Conservation (phyloP, 2,888 invertebrate species). For the Eumerus sabulonum region DNA sequence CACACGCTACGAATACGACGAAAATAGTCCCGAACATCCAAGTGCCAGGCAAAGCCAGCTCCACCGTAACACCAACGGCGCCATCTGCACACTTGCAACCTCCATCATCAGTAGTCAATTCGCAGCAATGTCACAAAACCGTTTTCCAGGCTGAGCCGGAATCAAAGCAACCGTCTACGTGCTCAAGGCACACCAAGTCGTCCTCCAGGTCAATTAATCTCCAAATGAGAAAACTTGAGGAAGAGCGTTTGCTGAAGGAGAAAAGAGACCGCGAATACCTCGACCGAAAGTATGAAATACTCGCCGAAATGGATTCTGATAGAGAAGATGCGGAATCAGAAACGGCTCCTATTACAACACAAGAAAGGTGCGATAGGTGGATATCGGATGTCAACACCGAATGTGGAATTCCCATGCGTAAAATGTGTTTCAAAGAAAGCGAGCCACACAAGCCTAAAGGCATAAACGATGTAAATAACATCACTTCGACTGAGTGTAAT, state of each 20-base stretch:
- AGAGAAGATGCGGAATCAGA: no score
- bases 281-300: constrained; percentile 20
- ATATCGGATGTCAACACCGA: constrained; percentile 9
- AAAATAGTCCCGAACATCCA: neutral
- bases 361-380: constrained; percentile 15
- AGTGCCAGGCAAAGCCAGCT: neutral
- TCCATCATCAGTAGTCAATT: neutral
- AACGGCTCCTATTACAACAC: neutral
- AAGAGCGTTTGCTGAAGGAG: constrained; percentile 18
- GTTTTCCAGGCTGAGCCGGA: neutral
- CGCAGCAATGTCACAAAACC: neutral
- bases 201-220: constrained; percentile 18
- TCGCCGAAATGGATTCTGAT: constrained; percentile 15
- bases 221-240: constrained; percentile 17
- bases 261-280: constrained; percentile 24
- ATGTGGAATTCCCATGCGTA: constrained; percentile 5
- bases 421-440: neutral
- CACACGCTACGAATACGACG: neutral
- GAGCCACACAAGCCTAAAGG: neutral
- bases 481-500: no score
- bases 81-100: neutral
- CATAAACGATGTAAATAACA: no score
- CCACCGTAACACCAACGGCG: neutral
- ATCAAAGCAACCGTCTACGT: constrained; percentile 2
- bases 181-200: constrained; percentile 3